phyloP scores from a whole-genome alignment of 2,113 vertebrate genomes.

The Oophaga pumilio region DNA sequence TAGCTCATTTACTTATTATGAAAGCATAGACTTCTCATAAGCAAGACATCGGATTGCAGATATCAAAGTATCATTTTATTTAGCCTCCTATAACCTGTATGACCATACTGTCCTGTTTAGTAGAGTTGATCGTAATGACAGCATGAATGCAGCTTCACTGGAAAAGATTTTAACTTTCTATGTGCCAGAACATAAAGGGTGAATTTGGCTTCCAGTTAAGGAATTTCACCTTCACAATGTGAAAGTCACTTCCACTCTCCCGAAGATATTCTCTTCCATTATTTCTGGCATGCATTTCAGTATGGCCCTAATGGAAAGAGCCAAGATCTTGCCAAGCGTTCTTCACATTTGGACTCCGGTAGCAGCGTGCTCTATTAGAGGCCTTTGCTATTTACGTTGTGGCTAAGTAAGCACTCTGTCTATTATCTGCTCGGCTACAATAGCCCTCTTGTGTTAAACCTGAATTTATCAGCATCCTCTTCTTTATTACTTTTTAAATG shows the following conservation, averaged over 20 bases:
- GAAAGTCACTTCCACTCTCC: slow-evolving; percentile 49
- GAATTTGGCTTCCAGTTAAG: slow-evolving; percentile 36
- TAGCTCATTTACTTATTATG: too few species aligned
- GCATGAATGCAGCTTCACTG: not conserved
- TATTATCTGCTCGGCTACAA: slow-evolving; percentile 44
- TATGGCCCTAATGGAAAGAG: slow-evolving; percentile 52
- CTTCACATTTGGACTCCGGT: slow-evolving; percentile 30
- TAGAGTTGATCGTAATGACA: too few species aligned
- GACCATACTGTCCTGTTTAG: too few species aligned
- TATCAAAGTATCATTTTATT: too few species aligned
- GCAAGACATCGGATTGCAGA: too few species aligned
- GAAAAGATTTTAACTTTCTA: not conserved
- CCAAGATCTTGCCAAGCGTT: slow-evolving; percentile 51
- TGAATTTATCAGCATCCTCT: slow-evolving; percentile 29
- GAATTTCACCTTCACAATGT: slow-evolving; percentile 54
- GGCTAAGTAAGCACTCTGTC: slow-evolving; percentile 49
- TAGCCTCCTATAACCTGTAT: too few species aligned
- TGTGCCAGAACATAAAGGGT: slow-evolving; percentile 8
- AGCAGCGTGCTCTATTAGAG: slow-evolving; percentile 37
- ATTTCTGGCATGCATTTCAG: slow-evolving; percentile 39
- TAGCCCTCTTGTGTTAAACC: slow-evolving; percentile 28
- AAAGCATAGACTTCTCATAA: too few species aligned
- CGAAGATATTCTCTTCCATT: slow-evolving; percentile 51
- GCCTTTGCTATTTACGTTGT: slow-evolving; percentile 48
- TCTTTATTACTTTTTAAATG: slow-evolving; percentile 16